Conservation (phyloP, 2,797 vertebrate genomes). For the Sebastes baramenuke region DNA sequence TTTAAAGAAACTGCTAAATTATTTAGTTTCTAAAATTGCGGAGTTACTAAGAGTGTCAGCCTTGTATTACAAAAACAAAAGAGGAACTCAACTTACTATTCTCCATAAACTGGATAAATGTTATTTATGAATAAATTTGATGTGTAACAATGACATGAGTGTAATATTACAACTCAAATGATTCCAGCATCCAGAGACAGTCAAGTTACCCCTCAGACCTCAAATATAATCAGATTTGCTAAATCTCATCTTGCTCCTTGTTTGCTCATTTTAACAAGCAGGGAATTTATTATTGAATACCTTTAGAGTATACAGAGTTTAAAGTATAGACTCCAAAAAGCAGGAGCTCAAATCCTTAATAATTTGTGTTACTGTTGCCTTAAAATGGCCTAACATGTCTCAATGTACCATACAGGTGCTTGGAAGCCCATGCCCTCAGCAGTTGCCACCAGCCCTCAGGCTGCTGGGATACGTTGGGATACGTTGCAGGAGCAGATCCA, state of each 20-base stretch:
- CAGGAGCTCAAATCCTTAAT: neutral
- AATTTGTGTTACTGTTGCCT: neutral
- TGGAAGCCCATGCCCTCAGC: slow-evolving; percentile 74
- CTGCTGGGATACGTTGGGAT: slow-evolving; percentile 30
- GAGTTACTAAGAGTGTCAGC: neutral
- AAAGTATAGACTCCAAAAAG: neutral
- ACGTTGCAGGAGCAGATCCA: slow-evolving; percentile 33
- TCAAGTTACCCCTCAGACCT: neutral
- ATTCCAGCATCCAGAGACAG: neutral
- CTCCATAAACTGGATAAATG: neutral
- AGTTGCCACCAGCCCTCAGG: slow-evolving; percentile 17
- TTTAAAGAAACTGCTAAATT: neutral
- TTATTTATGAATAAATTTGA: neutral
- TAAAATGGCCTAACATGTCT: neutral
- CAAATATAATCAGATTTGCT: neutral
- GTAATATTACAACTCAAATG: neutral
- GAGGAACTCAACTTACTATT: neutral
- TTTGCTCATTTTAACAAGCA: neutral
- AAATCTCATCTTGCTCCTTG: neutral
- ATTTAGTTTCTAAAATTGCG: neutral
- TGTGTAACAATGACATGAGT: neutral
- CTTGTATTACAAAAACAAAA: neutral
- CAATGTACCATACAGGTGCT: slow-evolving; percentile 41
- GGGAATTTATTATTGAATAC: neutral
- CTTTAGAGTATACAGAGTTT: neutral